Evolutionary conservation across 1,140 invertebrate genomes (phyloP), one percentile per base, ranked within the genome.

Genomic region (Neodiprion fabricii): DNA sequence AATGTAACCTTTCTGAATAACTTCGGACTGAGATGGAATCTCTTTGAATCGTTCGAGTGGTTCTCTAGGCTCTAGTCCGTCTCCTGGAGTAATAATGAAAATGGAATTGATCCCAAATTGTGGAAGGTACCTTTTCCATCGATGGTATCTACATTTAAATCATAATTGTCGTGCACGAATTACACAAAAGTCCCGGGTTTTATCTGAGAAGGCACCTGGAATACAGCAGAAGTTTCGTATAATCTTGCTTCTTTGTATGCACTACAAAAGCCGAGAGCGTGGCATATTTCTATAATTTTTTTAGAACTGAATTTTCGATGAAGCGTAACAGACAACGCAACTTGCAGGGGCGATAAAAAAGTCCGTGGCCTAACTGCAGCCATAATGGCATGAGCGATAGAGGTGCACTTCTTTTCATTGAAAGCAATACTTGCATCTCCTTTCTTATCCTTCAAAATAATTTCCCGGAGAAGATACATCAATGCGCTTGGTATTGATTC

Each of bases 61-160:
- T 73, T 77, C 28, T 71, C 72, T 73, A 47, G 7, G 74, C 74
- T 23, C 70, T 61, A 68, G 78, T 72, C 81, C 80, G 70, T 82
- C 78, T 73, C 74, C 0, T 81, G 81, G 82, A 70, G 82, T 79
- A 82, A 82, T 82, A 72, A 85, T 71, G 17, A 21, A 79, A 82
- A 81, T 81, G 83, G 74, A 77, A 78, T 78, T 47, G 74, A 75
- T 49, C 79, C 78, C 75, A 81, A 76, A 12, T 23, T 53, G 74
- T 79, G 80, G 48, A 79, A 79, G 70, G 77, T 81, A 67, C 49
- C 65, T 14, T 72, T 11, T 14, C 81, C 77, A 76, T 79, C 76
- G 21, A 81, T 23, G 14, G 67, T 75, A 14, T 48, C n/a, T 10
- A 72, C 50, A 48, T 75, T 72, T 21, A 73, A 21, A 21, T 21